Evolutionary conservation across 2,888 invertebrate species (phyloP).

Genomic region (Leptinotarsa haldemani): DNA sequence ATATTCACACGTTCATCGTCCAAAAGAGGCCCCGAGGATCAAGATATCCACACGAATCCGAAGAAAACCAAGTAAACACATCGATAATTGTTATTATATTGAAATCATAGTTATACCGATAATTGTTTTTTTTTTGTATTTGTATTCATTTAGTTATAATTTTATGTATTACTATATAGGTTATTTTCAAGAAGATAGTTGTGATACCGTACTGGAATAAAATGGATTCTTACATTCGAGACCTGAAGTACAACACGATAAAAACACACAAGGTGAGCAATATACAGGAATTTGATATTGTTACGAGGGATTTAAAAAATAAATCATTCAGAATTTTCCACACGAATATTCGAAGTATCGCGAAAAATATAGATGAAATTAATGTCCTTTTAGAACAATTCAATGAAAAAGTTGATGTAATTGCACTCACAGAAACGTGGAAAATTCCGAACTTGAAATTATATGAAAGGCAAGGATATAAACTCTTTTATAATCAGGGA

Average conservation of each 20-base stretch:
- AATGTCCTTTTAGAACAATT: conserved; percentile 15
- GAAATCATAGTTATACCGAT: neutral
- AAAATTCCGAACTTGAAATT: conserved; percentile 18
- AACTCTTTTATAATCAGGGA: no score
- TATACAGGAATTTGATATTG: conserved; percentile 13
- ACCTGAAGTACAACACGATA: conserved; percentile 13
- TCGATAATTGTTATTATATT: neutral
- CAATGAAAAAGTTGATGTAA: conserved; percentile 5
- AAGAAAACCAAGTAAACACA: conserved; percentile 12
- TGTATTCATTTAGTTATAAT: neutral
- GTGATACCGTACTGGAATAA: conserved; percentile 8
- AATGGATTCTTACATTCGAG: conserved; percentile 14
- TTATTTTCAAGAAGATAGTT: conserved; percentile 4
- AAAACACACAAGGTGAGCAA: conserved; percentile 22
- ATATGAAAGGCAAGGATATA: neutral
- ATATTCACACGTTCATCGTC: conserved; percentile 3
- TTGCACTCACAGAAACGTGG: conserved; percentile 23
- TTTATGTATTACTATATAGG: conserved; percentile 7
- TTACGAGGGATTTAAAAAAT: neutral
- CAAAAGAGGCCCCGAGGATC: conserved; percentile 16
- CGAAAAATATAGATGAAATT: conserved; percentile 6
- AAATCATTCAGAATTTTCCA: conserved; percentile 1
- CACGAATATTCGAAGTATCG: conserved; percentile 9
- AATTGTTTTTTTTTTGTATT: neutral
- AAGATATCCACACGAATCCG: neutral